Evolutionary conservation across 2,797 vertebrate genomes (phyloP), one percentile per base, ranked within the genome.

Genomic region (Telmatherina bonti): DNA sequence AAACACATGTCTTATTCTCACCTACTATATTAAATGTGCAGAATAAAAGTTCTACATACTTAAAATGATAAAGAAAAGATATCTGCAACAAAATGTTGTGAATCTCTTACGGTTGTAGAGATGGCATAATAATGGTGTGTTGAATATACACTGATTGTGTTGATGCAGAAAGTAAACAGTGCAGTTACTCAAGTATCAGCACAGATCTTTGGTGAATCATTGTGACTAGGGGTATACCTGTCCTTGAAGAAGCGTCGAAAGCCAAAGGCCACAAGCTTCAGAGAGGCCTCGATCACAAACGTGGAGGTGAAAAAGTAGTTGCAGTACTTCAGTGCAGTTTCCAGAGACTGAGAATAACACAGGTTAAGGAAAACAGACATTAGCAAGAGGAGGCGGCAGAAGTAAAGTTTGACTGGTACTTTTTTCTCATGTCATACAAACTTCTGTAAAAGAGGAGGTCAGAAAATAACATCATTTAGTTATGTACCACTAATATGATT

Each of bases 251-350:
- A 99, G 20, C 97, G 95, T 0, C 96, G 91, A 73, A 99, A 93
- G 58, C 97, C 97, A 36, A 99, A 99, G 0, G 97, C 96, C 66
- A 98, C 95, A 72, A 99, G 91, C 87, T 99, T 99, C 83, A 99
- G 93, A 49, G 95, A 91, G 3, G 97, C 95, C 88, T 99, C 97
- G 62, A 99, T 92, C 86, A 99, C 97, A 49, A 99, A 98, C 67
- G 97, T 97, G 1, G 96, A 95, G 69, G 96, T 99, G 93, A 99
- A 99, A 90, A 99, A 93, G 89, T 99, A 99, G 93, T 99, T 99
- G 91, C 97, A 98, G 88, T 98, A 99, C 80, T 98, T 98, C 78
- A 99, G 95, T 2, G 94, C 90, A 0, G 95, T 95, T 86, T 97
- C 96, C 85, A 99, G 89, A 45, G 97, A 98, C 97, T 99, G 76